Evolutionary conservation across 2,113 vertebrate species (phyloP), one percentile per base, ranked within the genome.

Genomic region (Oryzias celebensis): DNA sequence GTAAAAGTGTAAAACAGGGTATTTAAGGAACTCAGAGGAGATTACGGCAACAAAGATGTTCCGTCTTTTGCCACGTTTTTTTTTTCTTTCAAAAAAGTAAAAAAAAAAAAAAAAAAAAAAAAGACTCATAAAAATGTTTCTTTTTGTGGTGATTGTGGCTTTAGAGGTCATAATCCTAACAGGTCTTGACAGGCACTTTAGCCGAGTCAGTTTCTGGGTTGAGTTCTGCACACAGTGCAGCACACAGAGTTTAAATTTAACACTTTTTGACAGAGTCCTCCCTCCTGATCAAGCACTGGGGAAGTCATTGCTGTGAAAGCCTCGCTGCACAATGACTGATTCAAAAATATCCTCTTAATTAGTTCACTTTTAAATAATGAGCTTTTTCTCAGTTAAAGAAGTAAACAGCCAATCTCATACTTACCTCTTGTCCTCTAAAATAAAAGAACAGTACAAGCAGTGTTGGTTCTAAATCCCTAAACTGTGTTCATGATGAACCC

Each of bases 241-340:
- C 68, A 62, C 59, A 47, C 57, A 55, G 48, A 24, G 66, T 74
- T 55, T 28, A 67, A 20, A 59, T 49, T 48, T 76, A 78, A 82
- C 66, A 71, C 31, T 43, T 46, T 75, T 44, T 82, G 76, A 85
- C 83, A 85, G 42, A 69, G 49, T 71, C 43, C 57, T 57, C 24
- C 53, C 47, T 67, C 26, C 48, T 58, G 16, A 64, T 65, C 1
- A 22, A 63, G 70, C 53, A 5, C 24, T 16, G 31, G 48, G 60
- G 24, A 81, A 58, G 64, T 70, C 23, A 0, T 36, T n/a, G 20
- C n/a, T 52, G 42, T 26, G 13, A 8, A 55, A 67, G 58, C 51
- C 46, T 2, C 62, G 36, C 56, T 4, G 10, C 26, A 4, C 48
- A 17, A 17, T 52, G 13, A 2, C 16, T 4, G 0, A 14, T 59